Base-by-base conservation (phyloP, 2,113 vertebrate species). In the Colius striatus region DNA sequence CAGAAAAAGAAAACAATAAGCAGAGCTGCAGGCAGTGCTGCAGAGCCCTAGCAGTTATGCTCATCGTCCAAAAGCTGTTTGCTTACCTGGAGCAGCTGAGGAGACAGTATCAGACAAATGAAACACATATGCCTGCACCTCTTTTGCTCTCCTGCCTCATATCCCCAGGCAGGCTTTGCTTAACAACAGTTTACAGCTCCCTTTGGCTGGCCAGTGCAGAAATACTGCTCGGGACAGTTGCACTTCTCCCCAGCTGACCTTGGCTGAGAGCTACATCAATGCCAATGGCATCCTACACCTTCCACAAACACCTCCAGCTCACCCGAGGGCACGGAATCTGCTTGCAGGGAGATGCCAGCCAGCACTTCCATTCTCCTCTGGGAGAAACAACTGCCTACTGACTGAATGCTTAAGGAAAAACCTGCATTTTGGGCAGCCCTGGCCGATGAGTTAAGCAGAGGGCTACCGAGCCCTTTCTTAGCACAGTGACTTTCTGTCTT, bases 1-100 rank as follows among this genome's bases (percentile, higher is more conserved):
- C 50, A 78, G 58, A 76, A 73, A 75, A 75, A 78, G 54, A 63
- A 95, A 92, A 90, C 25, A 84, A 92, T 41, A 83, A 86, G 90
- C 67, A 83, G 88, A 90, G 76, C 57, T 75, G 36, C 93, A 95
- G 92, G 94, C 58, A 70, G 88, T 87, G 93, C 87, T 90, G 66
- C 73, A 95, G 86, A 96, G 70, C 70, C 88, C 83, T 26, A 45
- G 48, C n/a, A 77, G 80, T 26, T 47, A 51, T 4, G n/a, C 13
- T 76, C 47, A 66, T 68, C 45, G 71, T 84, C 92, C 36, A 36
- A 67, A 87, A 73, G 73, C 48, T 61, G 38, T 50, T 77, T 90
- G 78, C 81, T 94, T 82, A 94, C 88, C 92, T 84, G 88, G 36
- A 92, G 76, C 80, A 92, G 73, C 53, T 5, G 10, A 29, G 71